Percentiles rank a stretch among this genome's conserved stretches.
These are phyloP conservation scores for Eulacestoma nigropectus DNA, from an alignment of 2,113 vertebrate genomes.

Conservation along the genomic window DNA sequence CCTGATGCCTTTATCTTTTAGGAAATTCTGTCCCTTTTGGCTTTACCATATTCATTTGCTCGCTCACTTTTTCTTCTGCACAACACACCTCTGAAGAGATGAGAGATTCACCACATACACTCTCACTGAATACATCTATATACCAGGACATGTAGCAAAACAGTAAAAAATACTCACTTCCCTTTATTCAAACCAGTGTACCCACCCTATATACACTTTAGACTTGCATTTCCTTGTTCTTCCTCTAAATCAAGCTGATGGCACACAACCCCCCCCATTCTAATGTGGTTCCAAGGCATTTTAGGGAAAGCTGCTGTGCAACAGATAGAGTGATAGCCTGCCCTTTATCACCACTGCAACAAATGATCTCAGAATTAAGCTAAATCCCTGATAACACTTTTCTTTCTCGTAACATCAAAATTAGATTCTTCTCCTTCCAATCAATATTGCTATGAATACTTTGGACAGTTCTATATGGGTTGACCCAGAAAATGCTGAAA, in stretches of 20 bases:
- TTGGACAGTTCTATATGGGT: rapidly evolving
- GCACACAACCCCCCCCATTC: neutral
- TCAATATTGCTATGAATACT: neutral
- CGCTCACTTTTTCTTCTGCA: neutral
- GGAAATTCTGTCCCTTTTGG: neutral
- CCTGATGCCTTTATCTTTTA: neutral
- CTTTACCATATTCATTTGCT: neutral
- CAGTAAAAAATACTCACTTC: neutral
- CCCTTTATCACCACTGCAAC: neutral
- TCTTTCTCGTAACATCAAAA: neutral
- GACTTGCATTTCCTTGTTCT: neutral
- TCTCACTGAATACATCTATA: neutral
- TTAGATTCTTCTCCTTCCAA: neutral
- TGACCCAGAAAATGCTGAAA: neutral
- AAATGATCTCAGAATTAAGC: neutral
- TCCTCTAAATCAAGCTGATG: neutral
- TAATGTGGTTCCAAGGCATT: neutral
- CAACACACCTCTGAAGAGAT: neutral
- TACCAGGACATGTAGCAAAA: neutral
- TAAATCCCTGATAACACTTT: neutral
- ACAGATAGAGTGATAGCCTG: neutral
- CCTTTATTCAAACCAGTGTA: neutral
- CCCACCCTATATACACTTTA: neutral
- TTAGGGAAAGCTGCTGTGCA: neutral
- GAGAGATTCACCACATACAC: neutral